Evolutionary conservation across 1,140 invertebrate genomes (phyloP).

Genomic region (Sipha flava): DNA sequence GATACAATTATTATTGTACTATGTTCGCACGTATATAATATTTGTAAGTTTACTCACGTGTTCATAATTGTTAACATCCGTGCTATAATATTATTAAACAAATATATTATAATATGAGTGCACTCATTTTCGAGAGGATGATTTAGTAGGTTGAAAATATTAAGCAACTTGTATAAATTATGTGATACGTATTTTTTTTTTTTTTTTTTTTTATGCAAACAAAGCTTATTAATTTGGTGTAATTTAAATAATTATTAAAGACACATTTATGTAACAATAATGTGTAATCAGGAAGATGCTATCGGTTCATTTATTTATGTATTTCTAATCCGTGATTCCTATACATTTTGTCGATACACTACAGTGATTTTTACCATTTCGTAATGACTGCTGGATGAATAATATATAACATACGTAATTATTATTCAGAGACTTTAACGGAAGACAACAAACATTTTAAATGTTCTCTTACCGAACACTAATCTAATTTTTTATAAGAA

Average conservation of each 20-base stretch:
- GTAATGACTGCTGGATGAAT: background rate
- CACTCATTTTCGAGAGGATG: background rate
- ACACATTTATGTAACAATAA: background rate
- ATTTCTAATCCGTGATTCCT: slow-evolving; percentile 5
- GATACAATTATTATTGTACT: too few relatives aligned
- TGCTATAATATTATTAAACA: too few relatives aligned
- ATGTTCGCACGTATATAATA: too few relatives aligned
- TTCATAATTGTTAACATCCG: too few relatives aligned
- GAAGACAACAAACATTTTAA: too few relatives aligned
- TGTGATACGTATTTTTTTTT: background rate
- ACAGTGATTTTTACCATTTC: background rate
- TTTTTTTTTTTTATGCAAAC: too few relatives aligned
- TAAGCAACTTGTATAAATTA: background rate
- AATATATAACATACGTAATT: background rate
- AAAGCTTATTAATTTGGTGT: background rate
- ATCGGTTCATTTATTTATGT: background rate
- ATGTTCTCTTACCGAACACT: too few relatives aligned
- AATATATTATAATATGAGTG: too few relatives aligned
- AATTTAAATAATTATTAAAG: background rate
- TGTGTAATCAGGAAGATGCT: background rate
- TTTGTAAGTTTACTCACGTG: too few relatives aligned
- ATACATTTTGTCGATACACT: background rate
- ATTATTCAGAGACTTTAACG: background rate
- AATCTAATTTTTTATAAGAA: too few relatives aligned
- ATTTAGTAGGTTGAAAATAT: background rate